A percentile compares a stretch with the other conserved stretches of the same genome.
Conservation (phyloP, 1,140 invertebrate genomes). For the Centruroides sculpturatus region DNA sequence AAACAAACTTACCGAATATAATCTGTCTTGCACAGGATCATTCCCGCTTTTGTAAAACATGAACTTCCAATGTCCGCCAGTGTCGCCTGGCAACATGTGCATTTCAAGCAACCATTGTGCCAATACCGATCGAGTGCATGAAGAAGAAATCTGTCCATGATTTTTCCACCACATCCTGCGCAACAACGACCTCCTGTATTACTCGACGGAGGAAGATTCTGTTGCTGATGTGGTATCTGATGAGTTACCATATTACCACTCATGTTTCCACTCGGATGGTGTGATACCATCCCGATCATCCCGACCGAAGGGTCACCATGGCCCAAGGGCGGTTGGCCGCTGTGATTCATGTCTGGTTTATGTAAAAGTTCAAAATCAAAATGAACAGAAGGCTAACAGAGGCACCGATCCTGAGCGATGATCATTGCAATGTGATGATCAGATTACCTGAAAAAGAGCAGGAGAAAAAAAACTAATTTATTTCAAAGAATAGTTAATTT, state of each 20-base stretch:
- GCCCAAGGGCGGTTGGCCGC: too few species aligned
- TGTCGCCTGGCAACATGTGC: slow-evolving; percentile 66
- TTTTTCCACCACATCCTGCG: slow-evolving; percentile 48
- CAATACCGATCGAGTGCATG: slow-evolving; percentile 82
- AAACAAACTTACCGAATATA: slow-evolving; percentile 62
- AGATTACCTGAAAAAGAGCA: too few species aligned
- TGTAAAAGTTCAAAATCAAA: too few species aligned
- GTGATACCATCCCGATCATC: slow-evolving; percentile 2
- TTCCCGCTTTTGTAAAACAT: slow-evolving; percentile 77
- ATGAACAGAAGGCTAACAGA: too few species aligned
- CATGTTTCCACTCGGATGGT: slow-evolving; percentile 3
- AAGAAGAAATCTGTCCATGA: slow-evolving; percentile 71
- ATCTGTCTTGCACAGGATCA: slow-evolving; percentile 87
- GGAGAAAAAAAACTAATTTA: too few species aligned
- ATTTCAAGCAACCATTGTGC: slow-evolving; percentile 82
- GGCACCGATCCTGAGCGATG: too few species aligned
- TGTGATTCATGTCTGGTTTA: too few species aligned
- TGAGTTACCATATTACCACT: slow-evolving; percentile 1
- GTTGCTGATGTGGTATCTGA: slow-evolving; percentile 2
- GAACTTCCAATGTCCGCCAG: slow-evolving; percentile 75
- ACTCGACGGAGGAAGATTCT: background rate
- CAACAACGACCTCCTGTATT: slow-evolving; percentile 27
- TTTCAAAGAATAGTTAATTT: too few species aligned
- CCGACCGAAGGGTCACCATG: too few species aligned
- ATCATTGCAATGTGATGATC: too few species aligned